Percentiles rank a stretch among this genome's conserved stretches.
phyloP scores from a whole-genome alignment of 1,140 invertebrate genomes.

The Mycetomoellerius zeteki region DNA sequence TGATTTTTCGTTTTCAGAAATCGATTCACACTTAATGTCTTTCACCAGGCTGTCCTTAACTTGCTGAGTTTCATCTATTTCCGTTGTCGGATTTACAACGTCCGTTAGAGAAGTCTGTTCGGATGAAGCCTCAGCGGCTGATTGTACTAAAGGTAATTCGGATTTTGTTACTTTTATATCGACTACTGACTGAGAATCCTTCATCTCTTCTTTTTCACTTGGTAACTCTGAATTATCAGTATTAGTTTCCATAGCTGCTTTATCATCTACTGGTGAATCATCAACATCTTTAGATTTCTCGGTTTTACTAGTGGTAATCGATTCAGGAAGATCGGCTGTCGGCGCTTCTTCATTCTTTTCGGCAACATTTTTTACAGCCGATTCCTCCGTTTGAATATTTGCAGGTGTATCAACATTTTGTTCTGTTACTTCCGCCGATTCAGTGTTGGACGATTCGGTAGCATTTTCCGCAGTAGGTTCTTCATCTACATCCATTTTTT shows the following conservation, averaged over 20 bases:
- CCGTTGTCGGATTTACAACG: slow-evolving; percentile 38
- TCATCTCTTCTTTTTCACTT: slow-evolving; percentile 71
- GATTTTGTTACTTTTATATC: slow-evolving; percentile 53
- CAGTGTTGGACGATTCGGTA: slow-evolving; percentile 34
- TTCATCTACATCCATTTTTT: slow-evolving; percentile 73
- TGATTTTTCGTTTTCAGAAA: slow-evolving; percentile 50
- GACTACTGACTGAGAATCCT: slow-evolving; percentile 53
- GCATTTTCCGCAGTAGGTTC: slow-evolving; percentile 64
- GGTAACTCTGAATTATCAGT: slow-evolving; percentile 62
- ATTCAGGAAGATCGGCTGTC: slow-evolving; percentile 52
- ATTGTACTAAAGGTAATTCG: slow-evolving; percentile 49
- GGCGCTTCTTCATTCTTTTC: neutral
- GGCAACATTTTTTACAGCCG: slow-evolving; percentile 44
- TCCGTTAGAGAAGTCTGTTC: slow-evolving; percentile 57
- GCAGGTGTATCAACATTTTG: slow-evolving; percentile 78
- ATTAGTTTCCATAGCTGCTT: slow-evolving; percentile 52
- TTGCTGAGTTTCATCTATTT: slow-evolving; percentile 51
- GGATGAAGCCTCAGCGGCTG: slow-evolving; percentile 28
- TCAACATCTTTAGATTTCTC: slow-evolving; percentile 51
- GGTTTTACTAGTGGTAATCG: neutral
- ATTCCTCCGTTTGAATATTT: slow-evolving; percentile 59
- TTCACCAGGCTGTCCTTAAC: slow-evolving; percentile 38
- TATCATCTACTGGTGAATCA: slow-evolving; percentile 51
- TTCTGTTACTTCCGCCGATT: slow-evolving; percentile 39
- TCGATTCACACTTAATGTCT: slow-evolving; percentile 20